Base-by-base conservation (phyloP, 1,140 invertebrate genomes). In the Charaxes varanes region DNA sequence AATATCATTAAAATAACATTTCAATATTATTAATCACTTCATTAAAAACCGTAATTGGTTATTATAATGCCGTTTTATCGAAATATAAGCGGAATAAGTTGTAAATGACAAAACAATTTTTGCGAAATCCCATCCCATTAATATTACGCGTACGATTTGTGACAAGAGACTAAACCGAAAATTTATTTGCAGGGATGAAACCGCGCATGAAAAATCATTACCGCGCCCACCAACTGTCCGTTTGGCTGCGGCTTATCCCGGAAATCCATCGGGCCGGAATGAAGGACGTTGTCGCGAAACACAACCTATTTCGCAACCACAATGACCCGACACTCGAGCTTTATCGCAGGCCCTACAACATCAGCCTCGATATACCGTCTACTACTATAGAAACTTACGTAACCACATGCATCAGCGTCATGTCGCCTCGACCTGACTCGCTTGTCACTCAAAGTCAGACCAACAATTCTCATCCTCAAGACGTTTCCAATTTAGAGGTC, bases 131-230 rank as follows among this genome's bases (percentile, higher is more conserved):
- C 22, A 8, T 3, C 22, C 22, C 22, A 23, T 8, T 23, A 8
- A 6, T 23, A 8, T 5, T 8, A 23, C 22, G 10, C 6, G n/a
- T 23, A 6, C 2, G 27, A 2, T 28, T 16, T 8, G 16, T 28
- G n/a, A n/a, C n/a, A 13, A 23, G 8, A 31, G 8, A n/a, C 18
- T 34, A 34, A 50, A 41, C 23, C 30, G 6, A 36, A 26, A 46
- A 38, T 48, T 49, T 18, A 21, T 49, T 56, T 53, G 13, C 85
- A 96, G 94, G 93, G 40, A 91, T 94, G 88, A 95, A 95, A 78
- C 93, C 94, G 1, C 89, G 92, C 58, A 90, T 95, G 84, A 95
- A 96, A 68, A 96, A 97, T 78, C 97, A 97, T 76, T 98, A 96
- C 81, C 88, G 96, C 12, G 95, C 95, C 6, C 94, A 96, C 81